Percentiles rank a stretch among this genome's conserved stretches.
Conservation (phyloP, 2,888 invertebrate genomes). For the Thecophora atra region DNA sequence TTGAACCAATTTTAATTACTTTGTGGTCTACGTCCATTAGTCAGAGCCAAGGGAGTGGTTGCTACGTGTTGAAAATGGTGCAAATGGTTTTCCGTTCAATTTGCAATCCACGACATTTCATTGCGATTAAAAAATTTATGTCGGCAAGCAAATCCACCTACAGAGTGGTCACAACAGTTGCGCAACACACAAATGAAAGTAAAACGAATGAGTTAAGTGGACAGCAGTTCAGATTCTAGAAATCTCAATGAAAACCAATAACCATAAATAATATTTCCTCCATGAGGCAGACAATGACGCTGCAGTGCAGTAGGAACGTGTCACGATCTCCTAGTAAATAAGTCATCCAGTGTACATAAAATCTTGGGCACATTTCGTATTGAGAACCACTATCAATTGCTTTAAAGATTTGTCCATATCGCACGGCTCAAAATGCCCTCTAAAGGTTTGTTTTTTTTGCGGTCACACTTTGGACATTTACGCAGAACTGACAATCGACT, state of each 20-base stretch:
- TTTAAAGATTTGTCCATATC: too few relatives aligned
- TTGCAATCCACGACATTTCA: not conserved
- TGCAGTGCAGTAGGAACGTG: slow-evolving; percentile 2
- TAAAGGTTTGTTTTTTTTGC: too few relatives aligned
- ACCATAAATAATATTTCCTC: slow-evolving; percentile 12
- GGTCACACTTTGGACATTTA: too few relatives aligned
- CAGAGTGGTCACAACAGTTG: not conserved
- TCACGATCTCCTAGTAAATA: not conserved
- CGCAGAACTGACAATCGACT: too few relatives aligned
- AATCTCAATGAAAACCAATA: not conserved
- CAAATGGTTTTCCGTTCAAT: too few relatives aligned
- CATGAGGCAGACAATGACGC: not conserved
- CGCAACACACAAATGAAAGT: slow-evolving; percentile 13
- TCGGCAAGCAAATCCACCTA: slow-evolving; percentile 13
- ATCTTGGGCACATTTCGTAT: not conserved
- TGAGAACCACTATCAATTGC: too few relatives aligned
- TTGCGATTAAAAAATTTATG: not conserved
- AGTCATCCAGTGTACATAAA: not conserved
- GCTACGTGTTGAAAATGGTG: too few relatives aligned
- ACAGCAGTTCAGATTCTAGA: not conserved
- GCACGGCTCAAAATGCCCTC: too few relatives aligned
- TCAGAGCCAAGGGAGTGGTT: too few relatives aligned
- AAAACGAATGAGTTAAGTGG: slow-evolving; percentile 4
- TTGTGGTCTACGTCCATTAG: too few relatives aligned
- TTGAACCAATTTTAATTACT: too few relatives aligned